Percentiles rank a stretch among this genome's conserved stretches.
Conservation (phyloP, 2,797 vertebrate genomes). For the Micromesistius poutassou region DNA sequence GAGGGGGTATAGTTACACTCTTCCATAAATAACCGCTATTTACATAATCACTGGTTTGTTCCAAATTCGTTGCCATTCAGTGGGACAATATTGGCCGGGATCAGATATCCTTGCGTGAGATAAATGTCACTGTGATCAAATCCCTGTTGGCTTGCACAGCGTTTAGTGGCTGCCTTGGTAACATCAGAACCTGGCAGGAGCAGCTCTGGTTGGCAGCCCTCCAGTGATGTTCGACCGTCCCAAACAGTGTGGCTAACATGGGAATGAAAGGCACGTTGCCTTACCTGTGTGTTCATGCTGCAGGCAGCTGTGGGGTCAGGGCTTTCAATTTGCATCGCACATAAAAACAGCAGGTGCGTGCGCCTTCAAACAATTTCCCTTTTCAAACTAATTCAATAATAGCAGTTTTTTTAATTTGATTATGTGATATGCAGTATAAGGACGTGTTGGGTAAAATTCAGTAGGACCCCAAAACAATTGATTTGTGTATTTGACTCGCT, state of each 20-base stretch:
- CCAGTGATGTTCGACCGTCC: constrained; percentile 8
- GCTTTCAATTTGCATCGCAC: background rate
- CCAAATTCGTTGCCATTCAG: background rate
- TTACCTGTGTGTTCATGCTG: background rate
- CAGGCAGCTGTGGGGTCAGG: background rate
- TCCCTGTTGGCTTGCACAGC: constrained; percentile 29
- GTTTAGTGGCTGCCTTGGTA: constrained; percentile 15
- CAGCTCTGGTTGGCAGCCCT: constrained; percentile 9
- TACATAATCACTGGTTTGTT: background rate
- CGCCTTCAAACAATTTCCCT: background rate
- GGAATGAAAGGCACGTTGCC: constrained; percentile 3
- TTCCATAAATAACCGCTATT: background rate
- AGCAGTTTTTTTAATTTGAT: background rate
- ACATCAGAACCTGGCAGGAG: constrained; percentile 23
- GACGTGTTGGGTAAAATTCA: background rate
- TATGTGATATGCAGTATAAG: constrained; percentile 1
- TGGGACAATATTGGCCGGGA: constrained; percentile 38
- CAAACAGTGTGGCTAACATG: constrained; percentile 4
- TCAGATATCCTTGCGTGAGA: constrained; percentile 43
- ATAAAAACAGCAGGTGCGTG: background rate
- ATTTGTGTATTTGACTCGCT: background rate
- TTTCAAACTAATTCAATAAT: constrained; percentile 1
- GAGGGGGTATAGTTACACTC: background rate
- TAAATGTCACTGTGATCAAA: constrained; percentile 29
- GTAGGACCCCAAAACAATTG: background rate